phyloP scores from a whole-genome alignment of 2,797 vertebrate species.

The Petrocephalus schoutedeni region DNA sequence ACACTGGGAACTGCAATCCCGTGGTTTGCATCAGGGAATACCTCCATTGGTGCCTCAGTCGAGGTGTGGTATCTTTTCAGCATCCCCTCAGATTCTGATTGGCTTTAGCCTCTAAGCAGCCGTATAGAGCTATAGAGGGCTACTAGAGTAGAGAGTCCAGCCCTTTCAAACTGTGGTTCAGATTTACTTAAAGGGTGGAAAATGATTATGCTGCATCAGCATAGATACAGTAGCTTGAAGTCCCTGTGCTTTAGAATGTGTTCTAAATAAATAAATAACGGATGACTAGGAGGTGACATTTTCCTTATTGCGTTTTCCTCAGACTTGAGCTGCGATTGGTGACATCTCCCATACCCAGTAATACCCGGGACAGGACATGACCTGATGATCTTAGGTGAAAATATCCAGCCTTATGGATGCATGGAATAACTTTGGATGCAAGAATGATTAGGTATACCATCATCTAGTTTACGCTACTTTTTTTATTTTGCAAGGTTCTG shows the following conservation, averaged over 20 bases:
- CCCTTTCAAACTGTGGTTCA: not conserved
- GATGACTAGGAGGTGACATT: not conserved
- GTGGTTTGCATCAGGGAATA: slow-evolving; percentile 41
- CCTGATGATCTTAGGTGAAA: too few species aligned
- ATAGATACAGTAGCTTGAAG: not conserved
- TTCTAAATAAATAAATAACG: not conserved
- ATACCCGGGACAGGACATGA: not conserved
- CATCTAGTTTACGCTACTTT: not conserved
- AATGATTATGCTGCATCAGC: not conserved
- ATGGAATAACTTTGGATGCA: not conserved
- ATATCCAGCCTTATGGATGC: not conserved
- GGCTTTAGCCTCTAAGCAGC: not conserved
- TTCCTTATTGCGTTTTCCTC: not conserved
- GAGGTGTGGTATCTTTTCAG: not conserved
- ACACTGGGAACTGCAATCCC: slow-evolving; percentile 55
- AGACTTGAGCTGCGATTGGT: not conserved
- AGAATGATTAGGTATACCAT: not conserved
- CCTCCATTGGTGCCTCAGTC: slow-evolving; percentile 4
- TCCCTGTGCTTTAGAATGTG: not conserved
- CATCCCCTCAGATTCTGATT: not conserved
- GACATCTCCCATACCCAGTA: not conserved
- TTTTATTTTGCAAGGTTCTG: not conserved
- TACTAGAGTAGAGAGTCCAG: not conserved
- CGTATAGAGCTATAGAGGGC: not conserved
- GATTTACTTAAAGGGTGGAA: not conserved